These are phyloP conservation scores for Istiophorus platypterus DNA, from an alignment of 2,113 vertebrate species.

Conservation along the genomic window DNA sequence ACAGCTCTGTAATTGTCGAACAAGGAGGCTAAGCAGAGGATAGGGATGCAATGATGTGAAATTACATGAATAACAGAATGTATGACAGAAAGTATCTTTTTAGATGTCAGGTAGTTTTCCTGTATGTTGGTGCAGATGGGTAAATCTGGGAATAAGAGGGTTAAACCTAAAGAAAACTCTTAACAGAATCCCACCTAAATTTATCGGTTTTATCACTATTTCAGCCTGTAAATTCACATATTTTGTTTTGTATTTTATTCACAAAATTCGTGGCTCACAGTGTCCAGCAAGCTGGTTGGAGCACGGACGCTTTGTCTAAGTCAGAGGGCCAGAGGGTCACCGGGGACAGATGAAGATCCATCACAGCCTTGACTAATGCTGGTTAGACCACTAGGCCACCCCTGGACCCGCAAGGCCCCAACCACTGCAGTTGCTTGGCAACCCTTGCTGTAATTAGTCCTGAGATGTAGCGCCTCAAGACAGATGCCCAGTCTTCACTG, in stretches of 20 bases:
- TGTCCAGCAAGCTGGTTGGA: slow-evolving; percentile 24
- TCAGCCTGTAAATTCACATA: neutral
- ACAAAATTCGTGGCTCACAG: slow-evolving; percentile 24
- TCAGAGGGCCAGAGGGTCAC: slow-evolving; percentile 58
- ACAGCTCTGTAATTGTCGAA: slow-evolving; percentile 69
- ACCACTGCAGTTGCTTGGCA: slow-evolving; percentile 88
- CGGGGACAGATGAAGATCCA: slow-evolving; percentile 74
- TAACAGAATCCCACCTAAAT: neutral
- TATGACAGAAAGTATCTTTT: slow-evolving; percentile 41
- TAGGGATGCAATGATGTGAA: slow-evolving; percentile 40
- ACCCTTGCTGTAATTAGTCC: slow-evolving; percentile 84
- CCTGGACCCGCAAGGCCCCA: slow-evolving; percentile 74
- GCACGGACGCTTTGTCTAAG: slow-evolving; percentile 39
- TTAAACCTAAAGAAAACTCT: neutral
- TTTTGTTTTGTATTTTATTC: neutral
- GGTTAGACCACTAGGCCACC: slow-evolving; percentile 77
- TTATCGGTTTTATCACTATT: slow-evolving; percentile 4
- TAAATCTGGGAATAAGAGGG: neutral
- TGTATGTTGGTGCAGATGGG: slow-evolving; percentile 4
- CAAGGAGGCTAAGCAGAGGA: slow-evolving; percentile 46
- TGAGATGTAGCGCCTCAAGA: slow-evolving; percentile 78
- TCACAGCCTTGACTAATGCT: slow-evolving; percentile 68
- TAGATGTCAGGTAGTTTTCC: slow-evolving; percentile 4
- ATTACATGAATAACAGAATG: slow-evolving; percentile 42
- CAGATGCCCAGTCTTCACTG: slow-evolving; percentile 74